Evolutionary conservation across 2,888 invertebrate genomes (phyloP), one percentile per base, ranked within the genome.

Genomic region (Cantharis rustica): DNA sequence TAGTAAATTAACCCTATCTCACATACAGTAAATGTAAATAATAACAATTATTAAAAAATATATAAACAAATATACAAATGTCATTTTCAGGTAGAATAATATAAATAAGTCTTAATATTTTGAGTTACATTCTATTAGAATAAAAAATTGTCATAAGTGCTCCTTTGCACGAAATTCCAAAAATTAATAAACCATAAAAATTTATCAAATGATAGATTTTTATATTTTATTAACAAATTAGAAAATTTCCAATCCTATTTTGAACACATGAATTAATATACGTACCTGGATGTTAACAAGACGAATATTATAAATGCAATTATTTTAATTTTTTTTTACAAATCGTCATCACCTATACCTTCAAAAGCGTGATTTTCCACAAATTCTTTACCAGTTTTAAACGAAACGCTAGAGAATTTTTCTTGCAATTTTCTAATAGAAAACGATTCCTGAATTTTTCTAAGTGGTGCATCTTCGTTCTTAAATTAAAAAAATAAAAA

Each of bases 271-370:
- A 66, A 66, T 15, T 64, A 17, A 17, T 15, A 64, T 16, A 66
- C 23, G n/a, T n/a, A 66, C n/a, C 64, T 66, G 23, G 20, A 66
- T 20, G 20, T 66, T n/a, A 20, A 66, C n/a, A 9, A 66, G n/a
- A 66, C 20, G 23, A 66, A 16, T 66, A 16, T 17, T 66, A 66
- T 20, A 66, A 66, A 66, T 20, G 16, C 63, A 63, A 16, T 63
- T 69, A 63, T 61, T 73, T 81, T 47, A 47, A 47, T 47, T n/a
- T 47, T 47, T 90, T 91, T 47, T 90, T 91, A 95, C 84, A 95
- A 90, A 89, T 98, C 98, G 84, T 98, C 98, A 86, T 98, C 98
- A 3, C 97, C 97, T 82, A 98, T 98, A 70, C 96, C 96, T 88
- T 97, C 96, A 87, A 98, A 98, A 17, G 97, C 96, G 87, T 96